Percentiles rank a stretch among this genome's conserved stretches.
phyloP scores from a whole-genome alignment of 2,113 vertebrate species.

The Zeus faber region DNA sequence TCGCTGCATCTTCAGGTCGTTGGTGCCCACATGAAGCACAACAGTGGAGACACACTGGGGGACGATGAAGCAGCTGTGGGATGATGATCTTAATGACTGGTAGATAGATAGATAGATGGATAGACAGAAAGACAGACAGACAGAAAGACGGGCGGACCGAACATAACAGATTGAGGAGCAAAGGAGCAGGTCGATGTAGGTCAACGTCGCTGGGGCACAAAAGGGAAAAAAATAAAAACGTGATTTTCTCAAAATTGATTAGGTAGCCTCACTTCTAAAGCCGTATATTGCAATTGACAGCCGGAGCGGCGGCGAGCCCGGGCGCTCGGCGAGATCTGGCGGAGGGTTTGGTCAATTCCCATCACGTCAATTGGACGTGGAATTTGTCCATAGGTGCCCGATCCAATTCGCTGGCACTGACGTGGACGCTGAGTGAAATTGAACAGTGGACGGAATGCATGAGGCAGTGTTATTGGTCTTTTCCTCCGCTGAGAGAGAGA shows the following conservation, averaged over 20 bases:
- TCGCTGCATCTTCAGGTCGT: too few relatives aligned
- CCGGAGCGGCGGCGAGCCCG: slow-evolving; percentile 37
- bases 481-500: slow-evolving; percentile 34
- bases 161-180: slow-evolving; percentile 5
- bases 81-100: too few relatives aligned
- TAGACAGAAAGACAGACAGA: neutral
- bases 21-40: too few relatives aligned
- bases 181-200: slow-evolving; percentile 32
- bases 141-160: neutral
- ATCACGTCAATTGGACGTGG: slow-evolving; percentile 64
- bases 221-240: slow-evolving; percentile 23
- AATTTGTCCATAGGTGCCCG: slow-evolving; percentile 67
- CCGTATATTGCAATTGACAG: slow-evolving; percentile 61
- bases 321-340: neutral
- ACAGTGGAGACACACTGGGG: too few relatives aligned
- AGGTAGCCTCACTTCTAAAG: slow-evolving; percentile 48
- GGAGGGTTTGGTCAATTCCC: slow-evolving; percentile 61
- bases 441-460: slow-evolving; percentile 53
- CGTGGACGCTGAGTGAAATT: slow-evolving; percentile 56
- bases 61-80: too few relatives aligned
- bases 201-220: slow-evolving; percentile 36
- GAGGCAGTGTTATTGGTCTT: slow-evolving; percentile 59
- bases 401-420: slow-evolving; percentile 61
- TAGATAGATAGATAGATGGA: neutral
- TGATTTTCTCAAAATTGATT: slow-evolving; percentile 61